These are phyloP conservation scores for Oceanites oceanicus DNA, from an alignment of 2,113 vertebrate species.

Conservation along the genomic window DNA sequence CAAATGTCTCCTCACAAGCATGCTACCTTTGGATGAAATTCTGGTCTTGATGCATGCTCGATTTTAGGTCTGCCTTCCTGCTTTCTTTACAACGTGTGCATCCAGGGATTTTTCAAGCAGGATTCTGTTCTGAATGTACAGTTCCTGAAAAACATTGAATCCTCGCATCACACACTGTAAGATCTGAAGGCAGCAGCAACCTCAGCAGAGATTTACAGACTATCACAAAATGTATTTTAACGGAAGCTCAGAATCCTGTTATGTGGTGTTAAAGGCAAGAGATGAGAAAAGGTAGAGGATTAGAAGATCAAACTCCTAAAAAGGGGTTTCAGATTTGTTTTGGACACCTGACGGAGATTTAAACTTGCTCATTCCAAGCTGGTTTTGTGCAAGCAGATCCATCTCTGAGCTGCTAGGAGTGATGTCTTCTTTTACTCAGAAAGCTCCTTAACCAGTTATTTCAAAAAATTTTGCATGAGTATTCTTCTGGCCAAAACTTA, in stretches of 20 bases:
- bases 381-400: not conserved
- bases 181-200: conserved; percentile 14
- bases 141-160: conserved; percentile 27
- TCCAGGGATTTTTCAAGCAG: conserved; percentile 25
- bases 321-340: not conserved
- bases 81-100: not conserved
- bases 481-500: not conserved
- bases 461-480: not conserved
- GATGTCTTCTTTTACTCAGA: not conserved
- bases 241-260: not conserved
- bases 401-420: not conserved
- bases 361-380: not conserved
- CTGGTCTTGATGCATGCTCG: conserved; percentile 7
- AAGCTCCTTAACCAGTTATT: conserved; percentile 4
- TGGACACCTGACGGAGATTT: not conserved
- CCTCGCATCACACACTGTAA: not conserved
- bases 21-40: conserved; percentile 36
- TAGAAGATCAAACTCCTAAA: conserved; percentile 13
- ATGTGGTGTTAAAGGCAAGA: not conserved
- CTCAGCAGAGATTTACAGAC: conserved; percentile 36
- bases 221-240: conserved; percentile 31
- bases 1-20: not conserved
- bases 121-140: conserved; percentile 29
- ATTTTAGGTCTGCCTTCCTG: conserved; percentile 23
- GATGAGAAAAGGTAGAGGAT: conserved; percentile 3